phyloP scores from a whole-genome alignment of 1,140 invertebrate species.

The Goniozus legneri region DNA sequence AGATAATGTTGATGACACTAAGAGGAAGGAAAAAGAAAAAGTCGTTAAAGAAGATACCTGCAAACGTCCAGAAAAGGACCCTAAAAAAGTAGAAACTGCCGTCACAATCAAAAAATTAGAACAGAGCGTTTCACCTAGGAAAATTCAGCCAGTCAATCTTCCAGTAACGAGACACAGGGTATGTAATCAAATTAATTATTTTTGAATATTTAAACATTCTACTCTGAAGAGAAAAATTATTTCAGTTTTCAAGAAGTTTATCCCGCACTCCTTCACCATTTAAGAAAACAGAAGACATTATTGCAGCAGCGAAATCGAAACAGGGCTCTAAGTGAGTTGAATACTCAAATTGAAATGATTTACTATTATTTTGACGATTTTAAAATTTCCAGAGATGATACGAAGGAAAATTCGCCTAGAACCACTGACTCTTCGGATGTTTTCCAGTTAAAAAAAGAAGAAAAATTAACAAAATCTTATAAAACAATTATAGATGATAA shows the following conservation, averaged over 20 bases:
- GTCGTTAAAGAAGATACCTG: conserved; percentile 33
- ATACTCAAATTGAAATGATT: not conserved
- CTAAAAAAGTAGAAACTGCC: conserved; percentile 37
- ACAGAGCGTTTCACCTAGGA: conserved; percentile 45
- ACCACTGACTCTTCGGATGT: conserved; percentile 27
- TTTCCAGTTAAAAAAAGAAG: conserved; percentile 49
- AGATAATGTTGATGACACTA: conserved; percentile 47
- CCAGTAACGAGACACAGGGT: conserved; percentile 48
- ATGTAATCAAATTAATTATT: conserved; percentile 15
- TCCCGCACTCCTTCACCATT: conserved; percentile 78
- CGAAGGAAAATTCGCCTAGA: conserved; percentile 23
- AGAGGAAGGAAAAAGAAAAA: conserved; percentile 52
- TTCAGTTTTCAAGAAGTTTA: conserved; percentile 65
- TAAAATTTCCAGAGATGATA: conserved; percentile 37
- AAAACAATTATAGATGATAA: conserved; percentile 40
- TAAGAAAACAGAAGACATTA: conserved; percentile 72
- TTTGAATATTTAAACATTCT: not conserved
- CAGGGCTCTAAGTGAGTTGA: conserved; percentile 38
- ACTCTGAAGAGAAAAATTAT: conserved; percentile 3
- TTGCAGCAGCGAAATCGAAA: conserved; percentile 47
- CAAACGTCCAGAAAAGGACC: conserved; percentile 43
- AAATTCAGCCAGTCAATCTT: conserved; percentile 36
- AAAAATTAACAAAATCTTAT: conserved; percentile 30
- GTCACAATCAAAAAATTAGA: conserved; percentile 36
- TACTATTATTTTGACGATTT: conserved; percentile 4